Evolutionary conservation across 2,113 vertebrate genomes (phyloP).

Genomic region (Dolichotis patagonum): DNA sequence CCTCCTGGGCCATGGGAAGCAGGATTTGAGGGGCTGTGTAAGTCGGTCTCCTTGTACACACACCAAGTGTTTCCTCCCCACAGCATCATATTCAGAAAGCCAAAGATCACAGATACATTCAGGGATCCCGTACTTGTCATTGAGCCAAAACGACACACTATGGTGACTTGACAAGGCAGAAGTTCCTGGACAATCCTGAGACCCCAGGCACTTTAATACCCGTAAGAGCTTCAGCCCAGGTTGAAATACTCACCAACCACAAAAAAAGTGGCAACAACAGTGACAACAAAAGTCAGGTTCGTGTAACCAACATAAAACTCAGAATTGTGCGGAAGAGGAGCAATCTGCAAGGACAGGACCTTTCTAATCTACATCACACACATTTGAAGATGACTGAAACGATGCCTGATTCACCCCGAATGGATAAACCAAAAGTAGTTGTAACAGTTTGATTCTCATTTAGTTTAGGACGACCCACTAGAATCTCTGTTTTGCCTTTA

Average conservation of each 20-base stretch:
- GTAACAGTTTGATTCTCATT: constrained; percentile 86
- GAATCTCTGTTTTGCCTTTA: constrained; percentile 89
- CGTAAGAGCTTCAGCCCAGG: constrained; percentile 94
- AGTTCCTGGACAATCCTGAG: constrained; percentile 80
- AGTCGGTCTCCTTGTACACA: constrained; percentile 93
- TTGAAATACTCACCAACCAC: constrained; percentile 93
- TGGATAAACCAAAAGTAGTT: constrained; percentile 91
- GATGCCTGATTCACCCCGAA: constrained; percentile 92
- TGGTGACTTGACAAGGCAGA: constrained; percentile 58
- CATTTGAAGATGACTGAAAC: constrained; percentile 81
- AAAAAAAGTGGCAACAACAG: constrained; percentile 89
- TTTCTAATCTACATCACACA: constrained; percentile 84
- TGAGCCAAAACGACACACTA: constrained; percentile 87
- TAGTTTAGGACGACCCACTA: constrained; percentile 85
- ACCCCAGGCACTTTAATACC: constrained; percentile 90
- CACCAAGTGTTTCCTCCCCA: constrained; percentile 96
- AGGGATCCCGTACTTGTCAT: constrained; percentile 91
- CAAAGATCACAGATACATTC: constrained; percentile 95
- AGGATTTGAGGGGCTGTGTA: constrained; percentile 86
- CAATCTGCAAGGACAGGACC: constrained; percentile 89
- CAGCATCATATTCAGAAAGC: constrained; percentile 92
- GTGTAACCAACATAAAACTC: constrained; percentile 94
- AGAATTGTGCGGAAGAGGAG: constrained; percentile 90
- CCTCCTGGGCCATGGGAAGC: constrained; percentile 84
- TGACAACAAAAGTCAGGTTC: constrained; percentile 89